Conservation (phyloP, 2,888 invertebrate genomes). For the Uloborus plumipes region DNA sequence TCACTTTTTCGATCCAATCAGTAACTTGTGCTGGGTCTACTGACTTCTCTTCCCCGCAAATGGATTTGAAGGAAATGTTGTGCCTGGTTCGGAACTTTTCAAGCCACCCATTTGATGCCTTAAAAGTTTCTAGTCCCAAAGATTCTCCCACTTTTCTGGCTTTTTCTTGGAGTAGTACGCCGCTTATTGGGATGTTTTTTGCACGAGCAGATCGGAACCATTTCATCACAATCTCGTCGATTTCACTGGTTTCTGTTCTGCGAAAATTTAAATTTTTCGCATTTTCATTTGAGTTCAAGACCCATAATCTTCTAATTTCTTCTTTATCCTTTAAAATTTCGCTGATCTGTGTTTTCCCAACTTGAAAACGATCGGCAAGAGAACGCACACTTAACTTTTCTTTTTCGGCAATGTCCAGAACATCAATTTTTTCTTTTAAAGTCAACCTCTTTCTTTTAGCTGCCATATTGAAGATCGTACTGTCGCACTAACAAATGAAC, state of each 20-base stretch:
- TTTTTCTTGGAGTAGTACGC: conserved; percentile 10
- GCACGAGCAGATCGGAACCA: no score
- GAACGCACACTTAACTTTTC: background rate
- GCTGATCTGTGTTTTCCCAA: background rate
- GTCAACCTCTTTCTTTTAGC: background rate
- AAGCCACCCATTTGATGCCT: conserved; percentile 10
- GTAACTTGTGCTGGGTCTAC: no score
- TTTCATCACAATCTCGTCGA: no score
- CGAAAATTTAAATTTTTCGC: background rate
- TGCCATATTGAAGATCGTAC: background rate
- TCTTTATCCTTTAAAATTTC: conserved; percentile 1
- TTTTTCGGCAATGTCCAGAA: background rate
- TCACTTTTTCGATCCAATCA: no score
- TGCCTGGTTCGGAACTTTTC: conserved; percentile 8
- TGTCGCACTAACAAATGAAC: background rate
- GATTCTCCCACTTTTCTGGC: background rate
- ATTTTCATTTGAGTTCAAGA: background rate
- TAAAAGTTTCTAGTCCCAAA: conserved; percentile 2
- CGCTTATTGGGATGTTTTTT: conserved; percentile 14
- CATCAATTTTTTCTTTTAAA: background rate
- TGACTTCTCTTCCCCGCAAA: conserved; percentile 27
- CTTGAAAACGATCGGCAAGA: conserved; percentile 3
- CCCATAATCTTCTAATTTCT: background rate
- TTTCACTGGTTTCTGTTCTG: no score
- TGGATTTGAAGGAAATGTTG: conserved; percentile 17